Base-by-base conservation (phyloP, 1,140 invertebrate genomes). In the Drosophila asahinai region DNA sequence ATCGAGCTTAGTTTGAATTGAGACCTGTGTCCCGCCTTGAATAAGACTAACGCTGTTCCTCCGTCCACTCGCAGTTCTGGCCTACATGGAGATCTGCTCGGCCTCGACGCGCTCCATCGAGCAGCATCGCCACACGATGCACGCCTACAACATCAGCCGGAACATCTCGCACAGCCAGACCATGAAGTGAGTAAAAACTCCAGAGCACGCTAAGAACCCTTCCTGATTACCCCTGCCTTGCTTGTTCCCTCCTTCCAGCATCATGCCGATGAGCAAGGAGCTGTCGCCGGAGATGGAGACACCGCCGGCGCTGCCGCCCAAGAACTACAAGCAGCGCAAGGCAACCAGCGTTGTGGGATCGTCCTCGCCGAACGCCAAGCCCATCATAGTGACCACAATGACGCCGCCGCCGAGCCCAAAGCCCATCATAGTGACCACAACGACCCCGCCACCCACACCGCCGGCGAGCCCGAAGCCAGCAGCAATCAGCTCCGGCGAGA, bases 1-100 rank as follows among this genome's bases (percentile, higher is more conserved):
- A 59, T 72, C 70, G 45, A 40, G 71, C 71, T 74, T 74, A 45
- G 68, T 66, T 68, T 52, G 38, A 48, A 17, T 68, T 17, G 15
- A 25, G 14, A n/a, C 11, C 19, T 9, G 25, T 38, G 30, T 63
- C 15, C 25, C 30, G 36, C 6, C 33, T 38, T n/a, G 0, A 27
- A 4, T 22, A 8, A 15, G 14, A 15, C 42, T 66, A 66, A 66
- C 1, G 4, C 12, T 3, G 1, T 14, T 43, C 25, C 11, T 25
- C 3, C 5, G 33, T 2, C 33, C 45, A 6, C 95, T 48, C 95
- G 66, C 95, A 98, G 97, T 99, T 81, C 97, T 98, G 96, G 97
- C 97, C 49, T 99, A 99, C 94, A 98, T 99, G 97, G 97, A 98
- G 93, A 97, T 98, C 92, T 98, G 97, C 93, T 96, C 96, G 63